These are phyloP conservation scores for Cydia amplana DNA, from an alignment of 1,140 invertebrate genomes.

Conservation along the genomic window DNA sequence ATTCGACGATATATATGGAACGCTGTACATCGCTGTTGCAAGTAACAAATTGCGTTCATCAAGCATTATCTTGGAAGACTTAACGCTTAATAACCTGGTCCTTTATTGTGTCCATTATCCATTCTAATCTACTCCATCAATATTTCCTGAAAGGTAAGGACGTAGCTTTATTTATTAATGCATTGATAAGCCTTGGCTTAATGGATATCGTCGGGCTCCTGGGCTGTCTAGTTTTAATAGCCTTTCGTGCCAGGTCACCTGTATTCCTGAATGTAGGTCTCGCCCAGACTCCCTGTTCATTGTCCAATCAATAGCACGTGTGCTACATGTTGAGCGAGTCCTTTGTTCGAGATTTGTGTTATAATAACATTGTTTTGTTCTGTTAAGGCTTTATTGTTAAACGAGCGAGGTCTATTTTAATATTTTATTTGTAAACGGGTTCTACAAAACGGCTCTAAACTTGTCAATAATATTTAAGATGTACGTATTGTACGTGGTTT, in stretches of 20 bases:
- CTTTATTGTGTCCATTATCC: slow-evolving; percentile 4
- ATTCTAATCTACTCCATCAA: background rate
- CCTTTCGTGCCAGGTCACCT: slow-evolving; percentile 46
- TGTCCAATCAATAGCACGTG: slow-evolving; percentile 46
- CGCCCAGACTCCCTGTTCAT: slow-evolving; percentile 40
- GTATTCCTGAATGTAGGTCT: slow-evolving; percentile 46
- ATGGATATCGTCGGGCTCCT: slow-evolving; percentile 17
- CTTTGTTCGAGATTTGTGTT: slow-evolving; percentile 1
- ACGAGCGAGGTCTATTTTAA: too few species aligned
- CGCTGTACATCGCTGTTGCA: background rate
- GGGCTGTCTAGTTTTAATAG: slow-evolving; percentile 43
- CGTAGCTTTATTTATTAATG: slow-evolving; percentile 12
- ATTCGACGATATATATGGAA: background rate
- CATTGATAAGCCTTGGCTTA: slow-evolving; percentile 11
- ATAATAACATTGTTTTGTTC: background rate
- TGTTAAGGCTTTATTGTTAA: background rate
- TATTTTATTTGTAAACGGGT: too few species aligned
- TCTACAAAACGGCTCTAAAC: too few species aligned
- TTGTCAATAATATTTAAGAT: too few species aligned
- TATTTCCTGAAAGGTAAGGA: background rate
- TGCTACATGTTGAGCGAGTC: slow-evolving; percentile 20
- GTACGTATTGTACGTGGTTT: too few species aligned
- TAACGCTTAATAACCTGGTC: background rate
- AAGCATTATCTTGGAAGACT: background rate
- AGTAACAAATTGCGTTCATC: background rate